Percentiles rank a stretch among this genome's conserved stretches.
Conservation (phyloP, 2,797 vertebrate genomes). For the Aulostomus chinensis region DNA sequence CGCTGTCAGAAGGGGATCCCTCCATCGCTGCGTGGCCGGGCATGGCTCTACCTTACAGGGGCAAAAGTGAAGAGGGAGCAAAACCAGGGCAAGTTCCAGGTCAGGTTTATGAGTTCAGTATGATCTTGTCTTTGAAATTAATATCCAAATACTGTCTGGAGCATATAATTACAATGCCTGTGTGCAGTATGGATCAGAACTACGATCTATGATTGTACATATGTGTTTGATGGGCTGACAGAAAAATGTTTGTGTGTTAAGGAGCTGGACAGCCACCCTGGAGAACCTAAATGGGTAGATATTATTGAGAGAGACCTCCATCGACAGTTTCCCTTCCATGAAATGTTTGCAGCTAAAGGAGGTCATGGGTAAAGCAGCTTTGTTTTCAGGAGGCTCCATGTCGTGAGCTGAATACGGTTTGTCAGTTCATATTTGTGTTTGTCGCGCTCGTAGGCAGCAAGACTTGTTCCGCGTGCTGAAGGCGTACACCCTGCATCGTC, state of each 20-base stretch:
- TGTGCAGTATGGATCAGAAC: too few species aligned
- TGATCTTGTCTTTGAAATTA: too few species aligned
- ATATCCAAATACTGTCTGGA: too few species aligned
- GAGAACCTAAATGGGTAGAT: constrained; percentile 94
- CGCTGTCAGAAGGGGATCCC: constrained; percentile 97
- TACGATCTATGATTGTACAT: too few species aligned
- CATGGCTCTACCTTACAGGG: constrained; percentile 96
- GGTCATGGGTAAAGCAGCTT: constrained; percentile 86
- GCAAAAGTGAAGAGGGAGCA: constrained; percentile 93
- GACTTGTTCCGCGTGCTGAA: constrained; percentile 94
- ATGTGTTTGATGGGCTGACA: too few species aligned
- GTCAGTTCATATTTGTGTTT: background rate
- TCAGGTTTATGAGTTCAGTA: constrained; percentile 63
- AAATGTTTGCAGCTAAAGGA: constrained; percentile 96
- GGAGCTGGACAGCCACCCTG: constrained; percentile 87
- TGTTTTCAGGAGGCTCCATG: too few species aligned
- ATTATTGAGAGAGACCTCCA: constrained; percentile 96
- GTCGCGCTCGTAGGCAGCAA: constrained; percentile 84
- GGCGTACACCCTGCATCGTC: constrained; percentile 92
- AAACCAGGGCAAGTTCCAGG: constrained; percentile 87
- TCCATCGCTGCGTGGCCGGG: constrained; percentile 91
- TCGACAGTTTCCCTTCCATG: constrained; percentile 97
- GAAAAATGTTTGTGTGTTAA: constrained; percentile 67
- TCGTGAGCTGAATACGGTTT: too few species aligned
- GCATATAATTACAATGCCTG: too few species aligned